Base-by-base conservation (phyloP, 1,140 invertebrate genomes). In the Parapsyche elsis region DNA sequence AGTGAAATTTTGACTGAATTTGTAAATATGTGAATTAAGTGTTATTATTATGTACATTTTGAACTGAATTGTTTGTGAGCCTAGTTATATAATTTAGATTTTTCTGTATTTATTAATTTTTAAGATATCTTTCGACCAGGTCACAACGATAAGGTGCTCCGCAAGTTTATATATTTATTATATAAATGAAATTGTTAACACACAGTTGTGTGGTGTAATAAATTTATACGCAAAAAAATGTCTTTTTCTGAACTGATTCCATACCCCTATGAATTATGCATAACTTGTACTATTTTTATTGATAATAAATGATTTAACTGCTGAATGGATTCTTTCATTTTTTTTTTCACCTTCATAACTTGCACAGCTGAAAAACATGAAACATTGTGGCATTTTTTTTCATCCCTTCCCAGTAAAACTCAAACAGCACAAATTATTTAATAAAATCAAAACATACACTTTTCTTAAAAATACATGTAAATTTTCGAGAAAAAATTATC, bases 321-420 rank as follows among this genome's bases (percentile, higher is more conserved):
- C 9, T 1, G 14, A 24, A 38, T n/a, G 2, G 19, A 67, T 2
- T 67, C 24, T 67, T 67, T 67, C 0, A 53, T 76, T 24, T 80
- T 16, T 73, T 71, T 73, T 71, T 77, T 61, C 26, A 79, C 44
- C 19, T 77, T n/a, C 26, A 46, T 16, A 16, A n/a, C 5, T 46
- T 16, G 26, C 2, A 70, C 76, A 24, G 75, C 81, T 82, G 81
- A 80, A 82, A 82, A 81, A 19, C 81, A 81, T 81, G 23, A 81
- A 81, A 70, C 7, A 67, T 4, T 45, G n/a, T n/a, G 7, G 7
- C 30, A 80, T 74, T 30, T 16, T 14, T 59, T 46, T 61, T 14
- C 71, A n/a, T 74, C 24, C 57, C 26, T 76, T 78, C 79, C 79
- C 71, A 83, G 21, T 83, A 80, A 83, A 83, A 83, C 76, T 78